A percentile compares a stretch with the other conserved stretches of the same genome.
phyloP scores from a whole-genome alignment of 1,140 invertebrate species.

The Belonocnema kinseyi region DNA sequence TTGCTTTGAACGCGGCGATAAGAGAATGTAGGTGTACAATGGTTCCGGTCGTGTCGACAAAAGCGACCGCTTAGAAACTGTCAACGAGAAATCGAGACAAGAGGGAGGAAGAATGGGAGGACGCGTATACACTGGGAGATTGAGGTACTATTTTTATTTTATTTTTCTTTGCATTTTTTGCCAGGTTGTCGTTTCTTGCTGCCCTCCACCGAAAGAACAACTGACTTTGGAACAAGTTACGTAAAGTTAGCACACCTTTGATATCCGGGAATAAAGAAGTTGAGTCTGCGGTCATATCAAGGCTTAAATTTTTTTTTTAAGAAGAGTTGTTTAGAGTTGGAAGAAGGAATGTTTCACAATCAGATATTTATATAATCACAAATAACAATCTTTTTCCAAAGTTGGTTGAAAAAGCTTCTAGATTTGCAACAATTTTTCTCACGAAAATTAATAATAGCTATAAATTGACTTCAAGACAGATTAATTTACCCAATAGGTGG shows the following conservation, averaged over 20 bases:
- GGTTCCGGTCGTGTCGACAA: slow-evolving; percentile 29
- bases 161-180: background rate
- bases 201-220: background rate
- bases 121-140: slow-evolving; percentile 7
- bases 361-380: too few relatives aligned
- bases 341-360: too few relatives aligned
- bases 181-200: background rate
- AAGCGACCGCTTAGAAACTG: slow-evolving; percentile 29
- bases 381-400: too few relatives aligned
- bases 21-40: slow-evolving; percentile 31
- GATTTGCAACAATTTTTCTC: too few relatives aligned
- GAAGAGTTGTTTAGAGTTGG: too few relatives aligned
- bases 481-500: too few relatives aligned
- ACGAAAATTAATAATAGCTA: slow-evolving; percentile 30
- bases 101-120: background rate
- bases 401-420: slow-evolving; percentile 33
- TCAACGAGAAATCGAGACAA: slow-evolving; percentile 29
- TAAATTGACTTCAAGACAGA: background rate
- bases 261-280: too few relatives aligned
- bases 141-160: slow-evolving; percentile 26
- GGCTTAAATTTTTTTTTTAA: too few relatives aligned
- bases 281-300: too few relatives aligned
- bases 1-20: slow-evolving; percentile 42
- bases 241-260: too few relatives aligned
- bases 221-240: background rate